These are phyloP conservation scores for Cetoscarus ocellatus DNA, from an alignment of 2,797 vertebrate genomes.

Conservation along the genomic window DNA sequence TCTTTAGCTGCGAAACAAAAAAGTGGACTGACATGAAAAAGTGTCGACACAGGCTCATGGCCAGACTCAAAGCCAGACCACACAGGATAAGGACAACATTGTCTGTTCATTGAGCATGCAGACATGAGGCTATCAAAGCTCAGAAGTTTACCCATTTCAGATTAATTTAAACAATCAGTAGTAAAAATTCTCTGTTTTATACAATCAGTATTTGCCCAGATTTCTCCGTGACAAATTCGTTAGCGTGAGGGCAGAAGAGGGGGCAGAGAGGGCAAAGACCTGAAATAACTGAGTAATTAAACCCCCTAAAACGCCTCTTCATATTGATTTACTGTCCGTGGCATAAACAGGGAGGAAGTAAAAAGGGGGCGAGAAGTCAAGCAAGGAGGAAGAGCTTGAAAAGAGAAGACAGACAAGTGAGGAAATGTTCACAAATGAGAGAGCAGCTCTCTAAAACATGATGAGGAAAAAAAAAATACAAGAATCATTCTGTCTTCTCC, in stretches of 20 bases:
- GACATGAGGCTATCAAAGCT: no score
- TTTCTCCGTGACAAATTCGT: constrained; percentile 48
- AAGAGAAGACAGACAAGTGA: constrained; percentile 4
- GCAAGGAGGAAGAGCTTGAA: constrained; percentile 21
- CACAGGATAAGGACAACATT: no score
- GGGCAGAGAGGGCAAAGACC: constrained; percentile 42
- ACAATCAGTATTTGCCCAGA: constrained; percentile 4
- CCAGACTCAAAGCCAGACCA: no score
- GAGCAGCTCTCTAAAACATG: constrained; percentile 3
- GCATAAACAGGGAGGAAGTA: constrained; percentile 41
- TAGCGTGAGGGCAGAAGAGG: constrained; percentile 47
- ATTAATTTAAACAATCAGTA: no score
- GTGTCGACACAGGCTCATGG: no score
- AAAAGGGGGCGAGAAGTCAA: constrained; percentile 37
- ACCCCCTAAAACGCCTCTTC: constrained; percentile 49
- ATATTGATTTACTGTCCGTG: constrained; percentile 75
- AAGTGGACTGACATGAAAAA: no score
- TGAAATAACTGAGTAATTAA: constrained; percentile 75
- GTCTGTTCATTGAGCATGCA: no score
- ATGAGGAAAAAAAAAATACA: neutral
- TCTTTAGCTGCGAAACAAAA: no score
- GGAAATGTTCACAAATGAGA: constrained; percentile 58
- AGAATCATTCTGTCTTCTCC: neutral
- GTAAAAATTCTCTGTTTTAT: no score
- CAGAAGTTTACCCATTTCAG: no score